phyloP scores from a whole-genome alignment of 2,797 vertebrate species.

The Todus mexicanus region DNA sequence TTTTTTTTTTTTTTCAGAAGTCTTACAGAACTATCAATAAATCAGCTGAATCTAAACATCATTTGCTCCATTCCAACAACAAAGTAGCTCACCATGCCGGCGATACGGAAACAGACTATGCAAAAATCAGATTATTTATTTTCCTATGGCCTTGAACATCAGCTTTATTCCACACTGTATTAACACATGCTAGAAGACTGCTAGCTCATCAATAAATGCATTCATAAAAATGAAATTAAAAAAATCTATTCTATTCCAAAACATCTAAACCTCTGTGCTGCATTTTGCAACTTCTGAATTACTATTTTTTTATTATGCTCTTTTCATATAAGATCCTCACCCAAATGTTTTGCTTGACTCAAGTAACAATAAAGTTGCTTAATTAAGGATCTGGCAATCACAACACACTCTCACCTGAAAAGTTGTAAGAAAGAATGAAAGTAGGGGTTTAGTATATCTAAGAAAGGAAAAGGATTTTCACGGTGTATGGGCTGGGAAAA shows the following conservation, averaged over 20 bases:
- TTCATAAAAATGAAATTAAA: neutral
- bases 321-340: neutral
- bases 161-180: neutral
- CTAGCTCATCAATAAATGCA: neutral
- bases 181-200: neutral
- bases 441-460: neutral
- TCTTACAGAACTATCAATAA: neutral
- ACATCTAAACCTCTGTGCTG: neutral
- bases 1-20: neutral
- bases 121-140: neutral
- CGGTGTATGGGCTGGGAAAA: neutral
- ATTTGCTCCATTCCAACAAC: conserved; percentile 1
- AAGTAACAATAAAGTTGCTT: neutral
- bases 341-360: neutral
- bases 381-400: neutral
- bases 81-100: neutral
- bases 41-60: neutral
- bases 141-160: neutral
- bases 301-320: neutral
- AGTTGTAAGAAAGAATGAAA: neutral
- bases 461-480: neutral
- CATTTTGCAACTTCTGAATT: neutral
- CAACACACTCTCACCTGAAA: neutral
- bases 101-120: neutral
- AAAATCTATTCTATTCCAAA: neutral